Evolutionary conservation across 2,113 vertebrate genomes (phyloP).

Genomic region (Clupea harengus): DNA sequence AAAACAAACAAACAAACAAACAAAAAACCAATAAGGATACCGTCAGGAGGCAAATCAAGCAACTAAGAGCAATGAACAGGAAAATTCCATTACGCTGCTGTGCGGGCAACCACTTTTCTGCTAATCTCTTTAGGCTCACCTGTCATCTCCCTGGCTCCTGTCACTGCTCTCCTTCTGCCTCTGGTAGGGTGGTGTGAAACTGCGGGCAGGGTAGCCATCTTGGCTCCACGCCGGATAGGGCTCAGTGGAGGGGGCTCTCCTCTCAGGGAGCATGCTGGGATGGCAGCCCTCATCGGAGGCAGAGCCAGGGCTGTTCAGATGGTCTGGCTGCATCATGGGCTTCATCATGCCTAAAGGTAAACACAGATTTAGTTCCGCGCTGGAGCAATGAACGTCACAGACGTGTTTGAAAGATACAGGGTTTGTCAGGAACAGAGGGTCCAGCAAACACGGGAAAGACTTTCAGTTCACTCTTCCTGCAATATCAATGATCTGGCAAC

Average conservation of each 20-base stretch:
- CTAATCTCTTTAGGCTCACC: constrained; percentile 65
- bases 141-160: constrained; percentile 71
- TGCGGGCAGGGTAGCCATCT: constrained; percentile 84
- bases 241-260: constrained; percentile 79
- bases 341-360: constrained; percentile 83
- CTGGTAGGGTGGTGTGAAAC: constrained; percentile 83
- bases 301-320: constrained; percentile 79
- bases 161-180: constrained; percentile 77
- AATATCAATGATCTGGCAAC: constrained; percentile 4
- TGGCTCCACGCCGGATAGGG: constrained; percentile 84
- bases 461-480: constrained; percentile 6
- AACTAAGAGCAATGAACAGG: background rate
- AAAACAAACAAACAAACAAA: background rate
- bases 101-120: background rate
- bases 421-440: background rate
- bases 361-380: background rate
- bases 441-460: constrained; percentile 14
- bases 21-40: no score
- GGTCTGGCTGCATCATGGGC: constrained; percentile 83
- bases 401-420: background rate
- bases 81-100: background rate
- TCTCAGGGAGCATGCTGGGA: constrained; percentile 76
- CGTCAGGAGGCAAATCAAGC: no score
- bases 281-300: constrained; percentile 83
- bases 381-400: background rate